Conservation (phyloP, 2,888 invertebrate species). For the Patella pellucida region DNA sequence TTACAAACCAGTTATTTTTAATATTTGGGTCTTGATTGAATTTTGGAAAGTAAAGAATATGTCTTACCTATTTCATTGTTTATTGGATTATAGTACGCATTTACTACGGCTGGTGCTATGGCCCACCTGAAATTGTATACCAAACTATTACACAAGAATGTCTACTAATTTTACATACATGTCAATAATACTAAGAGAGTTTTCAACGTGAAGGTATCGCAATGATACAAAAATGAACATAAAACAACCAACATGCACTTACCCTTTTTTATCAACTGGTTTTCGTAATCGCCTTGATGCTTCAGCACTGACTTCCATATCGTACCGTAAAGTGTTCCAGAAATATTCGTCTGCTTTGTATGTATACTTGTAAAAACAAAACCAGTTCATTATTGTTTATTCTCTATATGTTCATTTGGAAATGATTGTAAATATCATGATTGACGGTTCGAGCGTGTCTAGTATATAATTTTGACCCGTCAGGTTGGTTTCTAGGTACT, state of each 20-base stretch:
- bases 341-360: constrained; percentile 58
- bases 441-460: too few relatives aligned
- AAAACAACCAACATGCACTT: constrained; percentile 27
- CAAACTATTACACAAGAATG: background rate
- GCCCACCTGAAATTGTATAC: constrained; percentile 58
- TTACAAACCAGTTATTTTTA: too few relatives aligned
- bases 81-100: constrained; percentile 73
- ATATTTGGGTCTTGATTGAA: background rate
- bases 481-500: too few relatives aligned
- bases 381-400: too few relatives aligned
- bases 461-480: too few relatives aligned
- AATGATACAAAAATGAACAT: background rate
- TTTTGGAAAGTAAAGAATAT: background rate
- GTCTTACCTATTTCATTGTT: constrained; percentile 77
- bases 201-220: too few relatives aligned
- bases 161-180: too few relatives aligned
- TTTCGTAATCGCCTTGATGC: constrained; percentile 50
- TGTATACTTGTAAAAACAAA: constrained; percentile 43
- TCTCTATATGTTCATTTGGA: too few relatives aligned
- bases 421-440: too few relatives aligned
- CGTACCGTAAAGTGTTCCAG: constrained; percentile 58
- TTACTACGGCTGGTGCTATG: constrained; percentile 70
- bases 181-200: too few relatives aligned
- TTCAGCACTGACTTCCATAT: constrained; percentile 44
- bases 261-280: constrained; percentile 63